Base-by-base conservation (phyloP, 1,140 invertebrate species). In the Halotydeus destructor region DNA sequence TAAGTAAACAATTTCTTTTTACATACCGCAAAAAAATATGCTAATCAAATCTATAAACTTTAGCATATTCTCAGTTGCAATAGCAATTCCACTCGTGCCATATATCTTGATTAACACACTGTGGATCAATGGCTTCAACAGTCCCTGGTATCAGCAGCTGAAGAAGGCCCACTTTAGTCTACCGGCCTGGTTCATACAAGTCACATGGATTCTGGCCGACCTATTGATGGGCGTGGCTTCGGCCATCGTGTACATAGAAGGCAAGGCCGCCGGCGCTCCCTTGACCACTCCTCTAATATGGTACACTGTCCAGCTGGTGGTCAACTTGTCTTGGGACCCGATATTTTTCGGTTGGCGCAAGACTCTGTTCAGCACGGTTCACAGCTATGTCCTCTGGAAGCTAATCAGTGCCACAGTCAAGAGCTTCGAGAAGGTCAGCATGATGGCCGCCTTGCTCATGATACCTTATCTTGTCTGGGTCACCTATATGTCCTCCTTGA, bases 161-260 rank as follows among this genome's bases (percentile, higher is more conserved):
- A n/a, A n/a, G n/a, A n/a, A n/a, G n/a, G n/a, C n/a, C n/a, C n/a
- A n/a, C n/a, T n/a, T n/a, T n/a, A n/a, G n/a, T n/a, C n/a, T n/a
- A n/a, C n/a, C n/a, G n/a, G n/a, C n/a, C n/a, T n/a, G n/a, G n/a
- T n/a, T n/a, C n/a, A n/a, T n/a, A n/a, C n/a, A n/a, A n/a, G n/a
- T n/a, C n/a, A n/a, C n/a, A n/a, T n/a, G n/a, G n/a, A n/a, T n/a
- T n/a, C n/a, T n/a, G n/a, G n/a, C n/a, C n/a, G n/a, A n/a, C n/a
- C n/a, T n/a, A n/a, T n/a, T n/a, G n/a, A 82, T 86, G 70, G 83
- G 83, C 9, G 83, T 80, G 57, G 77, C 79, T 16, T 83, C 80
- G 0, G 85, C 84, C 52, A 53, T 85, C 27, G 75, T 86, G 0
- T 81, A 69, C 60, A 68, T 69, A 44, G 75, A 81, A 50, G 75